Base-by-base conservation (phyloP, 2,797 vertebrate genomes). In the Hypotaenidia philippensis region DNA sequence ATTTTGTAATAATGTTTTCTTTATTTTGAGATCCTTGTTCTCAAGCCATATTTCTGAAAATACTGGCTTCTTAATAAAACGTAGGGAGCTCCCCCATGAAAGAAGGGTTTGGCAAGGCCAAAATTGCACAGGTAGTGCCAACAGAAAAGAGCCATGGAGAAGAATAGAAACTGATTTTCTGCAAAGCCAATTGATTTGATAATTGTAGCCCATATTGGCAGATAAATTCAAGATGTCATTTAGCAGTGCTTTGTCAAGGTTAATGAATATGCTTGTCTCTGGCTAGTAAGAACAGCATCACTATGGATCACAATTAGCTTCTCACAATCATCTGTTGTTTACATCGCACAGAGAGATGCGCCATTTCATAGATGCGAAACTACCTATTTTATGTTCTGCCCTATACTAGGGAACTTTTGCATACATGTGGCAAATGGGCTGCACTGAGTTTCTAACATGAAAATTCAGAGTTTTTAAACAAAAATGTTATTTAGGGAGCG, bases 101-200 rank as follows among this genome's bases (percentile, higher is more conserved):
- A 69, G 77, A 92, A 89, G 76, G 95, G 86, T 96, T 97, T 97
- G 94, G 93, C 94, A 97, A 96, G 87, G 91, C 94, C 93, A 96
- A 96, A 97, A 97, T 94, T 96, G 81, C 76, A 96, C 97, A 98
- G 97, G 97, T 98, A 97, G 90, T 97, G 96, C 97, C 97, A 98
- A 96, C 74, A 72, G 65, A 96, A 94, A 95, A 97, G 87, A 97
- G 93, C 88, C 94, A 66, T 81, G 90, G 38, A 90, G 91, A 97
- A 98, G 96, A 98, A 98, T 97, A 97, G 92, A 92, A 97, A 96
- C 97, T 97, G 97, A 97, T 98, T 98, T 97, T 97, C 97, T 96
- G 97, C 96, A 97, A 97, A 97, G 94, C 93, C 34, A 59, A 97
- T 94, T 97, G 97, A 98, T 98, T 98, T 97, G 94, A 94, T 98